These are phyloP conservation scores for Oreocharis arfaki DNA, from an alignment of 2,113 vertebrate species.

Conservation along the genomic window DNA sequence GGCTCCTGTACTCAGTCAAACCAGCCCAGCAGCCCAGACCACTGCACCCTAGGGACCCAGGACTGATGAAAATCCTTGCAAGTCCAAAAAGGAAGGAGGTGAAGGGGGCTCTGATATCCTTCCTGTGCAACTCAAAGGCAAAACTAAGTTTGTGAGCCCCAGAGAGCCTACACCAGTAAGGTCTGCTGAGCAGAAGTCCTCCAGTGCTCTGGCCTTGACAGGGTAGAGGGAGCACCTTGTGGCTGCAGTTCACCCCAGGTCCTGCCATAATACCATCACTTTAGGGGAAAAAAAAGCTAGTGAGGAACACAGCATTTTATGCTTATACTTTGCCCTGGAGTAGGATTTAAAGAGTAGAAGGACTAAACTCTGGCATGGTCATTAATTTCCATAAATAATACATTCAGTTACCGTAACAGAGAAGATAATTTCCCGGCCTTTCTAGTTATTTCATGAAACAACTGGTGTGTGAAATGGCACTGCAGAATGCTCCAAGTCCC, in stretches of 20 bases:
- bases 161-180: background rate
- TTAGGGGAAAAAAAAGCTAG: background rate
- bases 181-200: background rate
- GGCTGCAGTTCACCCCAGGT: background rate
- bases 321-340: background rate
- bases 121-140: background rate
- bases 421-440: background rate
- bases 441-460: background rate
- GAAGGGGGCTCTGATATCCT: background rate
- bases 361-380: background rate
- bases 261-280: background rate
- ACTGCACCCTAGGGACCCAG: background rate
- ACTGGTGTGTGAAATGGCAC: background rate
- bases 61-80: background rate
- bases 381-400: background rate
- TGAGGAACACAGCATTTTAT: background rate
- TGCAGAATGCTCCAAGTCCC: background rate
- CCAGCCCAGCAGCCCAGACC: background rate
- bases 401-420: background rate
- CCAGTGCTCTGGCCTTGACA: too few relatives aligned
- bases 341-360: background rate
- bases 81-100: background rate
- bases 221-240: rapidly evolving
- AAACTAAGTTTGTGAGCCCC: background rate
- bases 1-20: background rate